A percentile compares a stretch with the other conserved stretches of the same genome.
Evolutionary conservation across 2,113 vertebrate species (phyloP).

Genomic region (Macaca nemestrina): DNA sequence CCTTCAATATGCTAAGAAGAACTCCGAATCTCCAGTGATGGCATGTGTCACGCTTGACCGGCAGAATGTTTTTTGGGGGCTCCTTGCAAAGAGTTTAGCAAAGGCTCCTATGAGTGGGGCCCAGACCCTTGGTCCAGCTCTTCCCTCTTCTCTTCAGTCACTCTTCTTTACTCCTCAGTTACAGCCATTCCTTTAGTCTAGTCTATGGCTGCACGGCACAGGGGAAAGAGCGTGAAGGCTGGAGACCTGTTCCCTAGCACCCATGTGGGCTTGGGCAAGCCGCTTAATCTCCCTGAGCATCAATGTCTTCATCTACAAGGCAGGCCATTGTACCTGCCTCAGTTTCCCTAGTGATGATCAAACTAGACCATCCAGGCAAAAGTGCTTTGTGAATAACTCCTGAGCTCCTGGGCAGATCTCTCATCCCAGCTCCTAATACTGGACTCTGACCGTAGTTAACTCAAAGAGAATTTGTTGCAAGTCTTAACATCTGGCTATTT

Average conservation of each 20-base stretch:
- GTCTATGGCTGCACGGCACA: too few species aligned
- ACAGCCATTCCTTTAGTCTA: not conserved
- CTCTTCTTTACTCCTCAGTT: not conserved
- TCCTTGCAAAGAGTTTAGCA: not conserved
- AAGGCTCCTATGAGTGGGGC: not conserved
- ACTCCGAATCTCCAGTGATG: not conserved
- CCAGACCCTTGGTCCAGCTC: not conserved
- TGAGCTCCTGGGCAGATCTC: not conserved
- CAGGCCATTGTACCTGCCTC: not conserved
- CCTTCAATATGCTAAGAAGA: not conserved
- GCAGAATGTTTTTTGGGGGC: not conserved
- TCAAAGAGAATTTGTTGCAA: not conserved
- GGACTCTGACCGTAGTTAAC: not conserved
- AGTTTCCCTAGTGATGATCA: not conserved
- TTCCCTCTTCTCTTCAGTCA: not conserved
- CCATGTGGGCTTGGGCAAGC: not conserved
- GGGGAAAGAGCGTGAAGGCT: not conserved
- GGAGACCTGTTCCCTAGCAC: not conserved
- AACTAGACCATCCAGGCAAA: not conserved
- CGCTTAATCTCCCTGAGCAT: not conserved
- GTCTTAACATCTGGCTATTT: not conserved
- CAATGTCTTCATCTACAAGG: not conserved
- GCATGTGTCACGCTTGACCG: not conserved
- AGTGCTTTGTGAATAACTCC: not conserved
- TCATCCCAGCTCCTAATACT: not conserved